Conservation (phyloP, 2,888 invertebrate genomes). For the Stratiomys singularior region DNA sequence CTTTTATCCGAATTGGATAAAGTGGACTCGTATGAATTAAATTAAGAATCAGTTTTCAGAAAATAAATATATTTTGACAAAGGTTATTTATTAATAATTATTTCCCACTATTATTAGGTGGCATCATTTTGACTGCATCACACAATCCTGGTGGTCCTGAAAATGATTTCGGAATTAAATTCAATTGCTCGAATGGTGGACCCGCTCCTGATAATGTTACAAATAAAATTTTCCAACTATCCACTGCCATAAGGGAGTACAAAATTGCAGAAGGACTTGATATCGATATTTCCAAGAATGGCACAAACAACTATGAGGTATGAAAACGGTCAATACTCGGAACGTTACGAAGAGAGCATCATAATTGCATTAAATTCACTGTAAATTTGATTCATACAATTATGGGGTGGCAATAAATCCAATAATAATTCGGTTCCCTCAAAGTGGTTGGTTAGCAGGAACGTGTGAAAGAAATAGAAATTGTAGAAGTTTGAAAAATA, state of each 20-base stretch:
- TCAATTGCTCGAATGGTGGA: conserved; percentile 96
- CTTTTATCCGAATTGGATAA: no score
- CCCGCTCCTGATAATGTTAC: conserved; percentile 94
- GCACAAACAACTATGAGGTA: conserved; percentile 71
- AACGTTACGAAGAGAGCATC: no score
- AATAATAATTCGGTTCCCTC: no score
- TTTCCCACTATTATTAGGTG: conserved; percentile 70
- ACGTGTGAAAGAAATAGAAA: no score
- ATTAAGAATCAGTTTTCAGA: no score
- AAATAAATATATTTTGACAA: no score
- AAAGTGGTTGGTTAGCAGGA: no score
- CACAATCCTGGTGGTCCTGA: conserved; percentile 99
- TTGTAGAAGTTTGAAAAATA: no score
- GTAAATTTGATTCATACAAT: no score
- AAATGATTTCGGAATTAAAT: conserved; percentile 99
- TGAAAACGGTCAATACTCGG: no score
- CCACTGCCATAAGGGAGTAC: conserved; percentile 82
- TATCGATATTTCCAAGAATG: conserved; percentile 80
- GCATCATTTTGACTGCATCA: conserved; percentile 97
- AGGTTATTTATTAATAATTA: conserved; percentile 28
- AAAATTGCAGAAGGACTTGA: conserved; percentile 80
- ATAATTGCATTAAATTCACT: no score
- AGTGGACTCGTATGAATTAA: not conserved
- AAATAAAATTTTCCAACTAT: conserved; percentile 84
- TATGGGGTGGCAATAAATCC: no score